phyloP scores from a whole-genome alignment of 2,888 invertebrate genomes.

The Melanotus villosus region DNA sequence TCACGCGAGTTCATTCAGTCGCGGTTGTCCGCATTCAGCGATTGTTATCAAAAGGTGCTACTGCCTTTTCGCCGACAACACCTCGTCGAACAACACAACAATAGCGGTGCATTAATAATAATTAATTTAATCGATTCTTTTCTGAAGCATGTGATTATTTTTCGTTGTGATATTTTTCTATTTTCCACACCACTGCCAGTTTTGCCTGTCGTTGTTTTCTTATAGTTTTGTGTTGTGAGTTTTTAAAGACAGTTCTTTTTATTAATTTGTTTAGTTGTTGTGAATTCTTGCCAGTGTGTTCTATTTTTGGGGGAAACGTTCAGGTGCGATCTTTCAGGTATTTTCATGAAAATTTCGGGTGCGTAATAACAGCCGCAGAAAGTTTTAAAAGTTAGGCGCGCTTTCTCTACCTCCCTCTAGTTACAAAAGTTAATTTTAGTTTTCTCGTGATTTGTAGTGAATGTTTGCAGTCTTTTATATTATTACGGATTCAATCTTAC shows the following conservation, averaged over 20 bases:
- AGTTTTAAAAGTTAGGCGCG: conserved; percentile 33
- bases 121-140: conserved; percentile 37
- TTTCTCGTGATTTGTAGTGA: too few species aligned
- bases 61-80: conserved; percentile 39
- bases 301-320: conserved; percentile 26
- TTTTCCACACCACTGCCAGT: conserved; percentile 40
- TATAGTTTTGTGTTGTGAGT: conserved; percentile 46
- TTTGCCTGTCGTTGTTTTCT: conserved; percentile 30
- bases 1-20: conserved; percentile 53
- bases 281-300: conserved; percentile 40
- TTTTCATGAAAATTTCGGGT: conserved; percentile 17
- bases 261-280: conserved; percentile 25
- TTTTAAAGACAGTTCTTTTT: conserved; percentile 33
- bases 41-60: conserved; percentile 50
- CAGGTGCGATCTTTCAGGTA: conserved; percentile 16
- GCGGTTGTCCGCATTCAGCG: conserved; percentile 49
- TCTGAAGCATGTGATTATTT: conserved; percentile 52
- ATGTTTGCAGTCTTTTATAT: too few species aligned
- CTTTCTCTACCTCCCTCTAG: conserved; percentile 1
- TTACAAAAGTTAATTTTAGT: too few species aligned
- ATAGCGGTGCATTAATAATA: conserved; percentile 42
- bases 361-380: background rate
- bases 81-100: conserved; percentile 26
- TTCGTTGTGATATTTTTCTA: conserved; percentile 47
- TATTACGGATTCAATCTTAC: too few species aligned